Conservation (phyloP, 2,888 invertebrate genomes). For the Rotaria macrura region DNA sequence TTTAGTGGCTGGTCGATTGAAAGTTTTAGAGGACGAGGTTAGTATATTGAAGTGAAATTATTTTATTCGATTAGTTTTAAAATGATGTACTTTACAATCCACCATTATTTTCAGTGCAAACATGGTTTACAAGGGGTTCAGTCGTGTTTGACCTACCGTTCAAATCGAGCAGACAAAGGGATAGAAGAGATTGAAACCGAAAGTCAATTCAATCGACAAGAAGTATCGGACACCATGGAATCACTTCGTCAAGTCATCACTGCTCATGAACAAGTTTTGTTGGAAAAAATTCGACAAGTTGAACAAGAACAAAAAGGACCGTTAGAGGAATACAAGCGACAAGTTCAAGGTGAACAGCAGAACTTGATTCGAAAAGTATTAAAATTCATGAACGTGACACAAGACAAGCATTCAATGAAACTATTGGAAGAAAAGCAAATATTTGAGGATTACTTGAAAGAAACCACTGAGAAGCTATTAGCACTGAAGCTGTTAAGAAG, state of each 20-base stretch:
- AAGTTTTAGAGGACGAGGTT: background rate
- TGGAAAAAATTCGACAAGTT: background rate
- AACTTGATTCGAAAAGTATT: background rate
- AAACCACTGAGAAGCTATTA: background rate
- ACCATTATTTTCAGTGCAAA: background rate
- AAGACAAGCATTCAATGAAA: background rate
- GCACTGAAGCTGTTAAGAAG: background rate
- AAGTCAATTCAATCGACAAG: background rate
- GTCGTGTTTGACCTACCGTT: background rate
- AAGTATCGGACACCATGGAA: background rate
- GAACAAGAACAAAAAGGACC: background rate
- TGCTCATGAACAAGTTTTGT: background rate
- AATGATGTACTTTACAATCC: background rate
- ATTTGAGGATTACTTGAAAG: background rate
- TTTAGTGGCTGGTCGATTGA: background rate
- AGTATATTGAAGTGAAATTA: background rate
- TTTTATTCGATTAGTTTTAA: background rate
- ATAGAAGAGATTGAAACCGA: background rate
- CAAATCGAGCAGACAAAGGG: background rate
- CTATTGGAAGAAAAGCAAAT: background rate
- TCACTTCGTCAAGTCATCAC: background rate
- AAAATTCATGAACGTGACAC: background rate
- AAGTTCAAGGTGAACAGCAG: background rate
- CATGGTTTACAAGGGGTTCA: background rate
- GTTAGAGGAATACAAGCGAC: background rate